Conservation (phyloP, 2,113 vertebrate genomes). For the Boleophthalmus pectinirostris region DNA sequence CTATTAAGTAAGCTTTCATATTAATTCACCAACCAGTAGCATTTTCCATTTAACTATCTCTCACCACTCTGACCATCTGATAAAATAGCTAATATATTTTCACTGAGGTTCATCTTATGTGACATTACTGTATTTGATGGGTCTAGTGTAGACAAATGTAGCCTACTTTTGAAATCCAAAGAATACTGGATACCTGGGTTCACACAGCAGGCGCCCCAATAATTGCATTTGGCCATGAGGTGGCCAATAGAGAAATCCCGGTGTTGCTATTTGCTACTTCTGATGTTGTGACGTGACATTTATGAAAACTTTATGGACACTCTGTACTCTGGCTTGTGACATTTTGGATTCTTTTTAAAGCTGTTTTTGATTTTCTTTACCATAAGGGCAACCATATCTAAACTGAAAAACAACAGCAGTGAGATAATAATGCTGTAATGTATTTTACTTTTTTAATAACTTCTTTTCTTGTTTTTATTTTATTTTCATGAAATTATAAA, state of each 20-base stretch:
- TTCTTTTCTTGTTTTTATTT: not conserved
- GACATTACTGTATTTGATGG: too few species aligned
- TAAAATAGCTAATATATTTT: too few species aligned
- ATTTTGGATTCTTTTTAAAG: constrained; percentile 74
- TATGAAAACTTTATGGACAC: constrained; percentile 73
- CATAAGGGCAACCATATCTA: not conserved
- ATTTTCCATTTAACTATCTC: too few species aligned
- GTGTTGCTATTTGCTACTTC: constrained; percentile 52
- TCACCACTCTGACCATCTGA: too few species aligned
- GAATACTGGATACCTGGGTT: too few species aligned
- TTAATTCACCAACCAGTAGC: too few species aligned
- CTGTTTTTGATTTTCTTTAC: constrained; percentile 34
- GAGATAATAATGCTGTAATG: not conserved
- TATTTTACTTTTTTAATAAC: not conserved
- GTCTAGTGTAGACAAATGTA: too few species aligned
- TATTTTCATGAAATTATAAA: not conserved
- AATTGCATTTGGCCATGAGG: constrained; percentile 3
- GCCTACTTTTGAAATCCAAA: too few species aligned
- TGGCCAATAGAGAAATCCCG: constrained; percentile 54
- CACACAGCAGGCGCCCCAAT: not conserved
- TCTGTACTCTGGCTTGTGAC: constrained; percentile 61
- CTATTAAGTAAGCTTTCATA: too few species aligned
- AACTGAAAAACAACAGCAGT: not conserved
- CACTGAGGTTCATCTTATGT: too few species aligned
- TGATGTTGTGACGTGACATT: constrained; percentile 63